Evolutionary conservation across 2,888 invertebrate species (phyloP).

Genomic region (Leptinotarsa haldemani): DNA sequence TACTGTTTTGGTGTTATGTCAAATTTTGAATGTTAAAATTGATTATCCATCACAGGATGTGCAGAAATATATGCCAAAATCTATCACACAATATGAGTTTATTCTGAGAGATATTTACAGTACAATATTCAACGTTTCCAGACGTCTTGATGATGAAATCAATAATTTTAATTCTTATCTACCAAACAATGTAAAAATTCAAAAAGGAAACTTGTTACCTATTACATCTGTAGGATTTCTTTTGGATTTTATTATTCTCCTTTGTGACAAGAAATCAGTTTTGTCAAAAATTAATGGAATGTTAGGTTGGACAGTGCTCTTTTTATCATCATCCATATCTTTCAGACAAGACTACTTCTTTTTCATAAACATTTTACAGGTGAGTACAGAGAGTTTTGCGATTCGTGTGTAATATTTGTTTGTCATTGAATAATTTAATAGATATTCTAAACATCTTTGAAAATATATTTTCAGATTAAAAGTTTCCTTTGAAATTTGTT

Average conservation of each 20-base stretch:
- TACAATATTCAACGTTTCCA: slow-evolving; percentile 19
- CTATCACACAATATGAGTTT: slow-evolving; percentile 31
- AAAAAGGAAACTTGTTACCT: slow-evolving; percentile 35
- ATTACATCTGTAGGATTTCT: slow-evolving; percentile 48
- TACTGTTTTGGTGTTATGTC: slow-evolving; percentile 35
- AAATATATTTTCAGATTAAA: no score
- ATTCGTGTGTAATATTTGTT: not conserved
- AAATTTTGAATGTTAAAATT: slow-evolving; percentile 40
- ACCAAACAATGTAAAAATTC: slow-evolving; percentile 35
- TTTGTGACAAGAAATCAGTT: slow-evolving; percentile 38
- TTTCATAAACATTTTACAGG: slow-evolving; percentile 42
- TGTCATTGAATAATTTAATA: no score
- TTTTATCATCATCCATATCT: slow-evolving; percentile 41
- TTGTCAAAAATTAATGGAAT: slow-evolving; percentile 50
- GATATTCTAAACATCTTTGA: no score
- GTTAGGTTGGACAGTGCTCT: slow-evolving; percentile 51
- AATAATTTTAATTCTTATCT: slow-evolving; percentile 37
- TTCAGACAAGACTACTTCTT: slow-evolving; percentile 31
- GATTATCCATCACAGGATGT: slow-evolving; percentile 31
- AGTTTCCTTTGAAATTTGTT: no score
- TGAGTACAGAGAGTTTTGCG: slow-evolving; percentile 36
- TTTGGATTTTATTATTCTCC: slow-evolving; percentile 47
- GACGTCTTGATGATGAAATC: slow-evolving; percentile 22
- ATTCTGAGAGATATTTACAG: slow-evolving; percentile 27
- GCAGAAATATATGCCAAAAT: slow-evolving; percentile 28